These are phyloP conservation scores for Thysanoteuthis rhombus DNA, from an alignment of 2,888 invertebrate species.

Conservation along the genomic window DNA sequence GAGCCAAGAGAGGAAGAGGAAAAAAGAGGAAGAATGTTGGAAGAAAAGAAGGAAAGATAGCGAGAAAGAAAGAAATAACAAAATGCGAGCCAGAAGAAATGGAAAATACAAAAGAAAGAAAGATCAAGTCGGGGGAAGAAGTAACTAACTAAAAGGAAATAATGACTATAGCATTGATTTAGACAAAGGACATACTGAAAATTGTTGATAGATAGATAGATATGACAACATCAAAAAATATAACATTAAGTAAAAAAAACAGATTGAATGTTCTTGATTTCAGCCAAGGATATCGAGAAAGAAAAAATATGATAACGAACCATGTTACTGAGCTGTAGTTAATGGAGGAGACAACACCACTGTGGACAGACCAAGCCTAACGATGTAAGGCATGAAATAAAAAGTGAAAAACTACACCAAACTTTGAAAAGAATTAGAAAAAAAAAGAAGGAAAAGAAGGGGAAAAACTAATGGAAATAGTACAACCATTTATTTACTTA, in stretches of 20 bases:
- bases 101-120: no score
- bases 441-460: neutral
- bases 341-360: neutral
- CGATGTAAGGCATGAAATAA: neutral
- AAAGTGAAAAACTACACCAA: neutral
- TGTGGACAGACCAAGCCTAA: constrained; percentile 12
- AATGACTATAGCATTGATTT: no score
- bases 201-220: neutral
- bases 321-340: neutral
- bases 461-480: neutral
- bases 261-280: constrained; percentile 12
- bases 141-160: no score
- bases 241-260: neutral
- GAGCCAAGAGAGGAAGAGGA: no score
- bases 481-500: neutral
- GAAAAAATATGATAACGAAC: neutral
- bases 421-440: neutral
- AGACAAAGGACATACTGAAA: no score
- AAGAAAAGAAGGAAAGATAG: no score
- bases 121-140: no score
- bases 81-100: no score
- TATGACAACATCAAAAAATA: neutral
- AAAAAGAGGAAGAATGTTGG: no score
- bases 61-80: no score
- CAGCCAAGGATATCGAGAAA: neutral